These are phyloP conservation scores for Coptodon bakossiorum DNA, from an alignment of 2,113 vertebrate species.

Conservation along the genomic window DNA sequence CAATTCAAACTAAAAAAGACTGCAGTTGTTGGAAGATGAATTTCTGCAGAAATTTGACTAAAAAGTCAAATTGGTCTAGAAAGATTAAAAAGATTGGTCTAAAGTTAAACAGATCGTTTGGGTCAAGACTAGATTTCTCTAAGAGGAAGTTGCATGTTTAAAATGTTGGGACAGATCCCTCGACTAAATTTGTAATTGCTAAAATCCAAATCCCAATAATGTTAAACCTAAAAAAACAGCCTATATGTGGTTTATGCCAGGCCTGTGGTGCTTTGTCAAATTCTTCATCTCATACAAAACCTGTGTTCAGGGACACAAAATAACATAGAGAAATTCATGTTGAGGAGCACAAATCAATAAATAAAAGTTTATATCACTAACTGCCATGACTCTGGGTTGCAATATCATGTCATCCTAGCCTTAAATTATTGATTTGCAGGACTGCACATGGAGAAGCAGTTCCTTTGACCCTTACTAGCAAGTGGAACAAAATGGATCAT, in stretches of 20 bases:
- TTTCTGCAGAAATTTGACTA: not conserved
- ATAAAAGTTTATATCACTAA: not conserved
- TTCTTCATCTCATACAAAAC: not conserved
- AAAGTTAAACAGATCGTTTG: not conserved
- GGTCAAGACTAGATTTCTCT: not conserved
- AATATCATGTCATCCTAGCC: not conserved
- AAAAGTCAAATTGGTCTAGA: not conserved
- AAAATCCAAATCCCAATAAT: not conserved
- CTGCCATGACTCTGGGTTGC: not conserved
- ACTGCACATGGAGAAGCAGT: not conserved
- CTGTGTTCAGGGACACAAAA: not conserved
- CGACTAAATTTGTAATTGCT: not conserved
- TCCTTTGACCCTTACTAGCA: not conserved
- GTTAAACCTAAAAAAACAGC: not conserved
- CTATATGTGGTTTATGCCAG: not conserved
- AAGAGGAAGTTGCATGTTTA: not conserved
- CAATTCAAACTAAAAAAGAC: not conserved
- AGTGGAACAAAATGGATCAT: not conserved
- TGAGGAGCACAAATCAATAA: not conserved
- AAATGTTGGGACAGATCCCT: not conserved
- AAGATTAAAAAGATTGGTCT: not conserved
- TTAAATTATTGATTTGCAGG: not conserved
- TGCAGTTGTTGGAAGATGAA: not conserved
- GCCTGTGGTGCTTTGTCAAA: not conserved
- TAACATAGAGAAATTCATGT: accelerated